Percentiles rank a stretch among this genome's conserved stretches.
Conservation (phyloP, 2,113 vertebrate genomes). For the Phrynosoma platyrhinos region DNA sequence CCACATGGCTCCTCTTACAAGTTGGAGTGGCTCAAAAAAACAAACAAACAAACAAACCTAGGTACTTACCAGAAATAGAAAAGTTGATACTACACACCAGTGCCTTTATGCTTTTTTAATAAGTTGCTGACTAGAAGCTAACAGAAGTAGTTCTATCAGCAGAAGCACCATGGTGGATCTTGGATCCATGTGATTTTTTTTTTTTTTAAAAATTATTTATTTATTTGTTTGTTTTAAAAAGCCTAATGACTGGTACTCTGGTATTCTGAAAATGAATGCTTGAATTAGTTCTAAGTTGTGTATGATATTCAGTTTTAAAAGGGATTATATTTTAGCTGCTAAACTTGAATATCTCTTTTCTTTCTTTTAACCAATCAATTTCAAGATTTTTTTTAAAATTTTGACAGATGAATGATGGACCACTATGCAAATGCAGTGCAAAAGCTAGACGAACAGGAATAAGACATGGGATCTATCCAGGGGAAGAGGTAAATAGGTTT, state of each 20-base stretch:
- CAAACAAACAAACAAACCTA: background rate
- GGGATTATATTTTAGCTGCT: constrained; percentile 35
- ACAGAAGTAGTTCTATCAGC: background rate
- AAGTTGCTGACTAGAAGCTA: no score
- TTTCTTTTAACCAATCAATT: constrained; percentile 52
- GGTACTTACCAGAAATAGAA: background rate
- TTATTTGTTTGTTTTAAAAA: background rate
- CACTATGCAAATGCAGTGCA: constrained; percentile 96
- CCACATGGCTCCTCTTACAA: background rate
- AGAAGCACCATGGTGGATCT: background rate
- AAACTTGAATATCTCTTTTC: background rate
- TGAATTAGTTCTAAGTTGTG: constrained; percentile 13
- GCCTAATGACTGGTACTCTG: background rate
- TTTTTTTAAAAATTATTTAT: background rate
- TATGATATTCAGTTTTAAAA: constrained; percentile 63
- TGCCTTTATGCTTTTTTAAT: background rate
- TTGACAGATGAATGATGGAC: constrained; percentile 97
- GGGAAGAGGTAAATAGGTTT: constrained; percentile 88
- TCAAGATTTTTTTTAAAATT: constrained; percentile 64
- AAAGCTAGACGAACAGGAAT: constrained; percentile 97
- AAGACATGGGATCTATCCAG: constrained; percentile 98
- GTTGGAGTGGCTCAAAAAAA: background rate
- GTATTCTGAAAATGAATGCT: background rate
- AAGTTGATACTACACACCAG: background rate
- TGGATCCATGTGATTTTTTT: background rate